These are phyloP conservation scores for Dendrocopos noguchii DNA, from an alignment of 2,113 vertebrate species.

Conservation along the genomic window DNA sequence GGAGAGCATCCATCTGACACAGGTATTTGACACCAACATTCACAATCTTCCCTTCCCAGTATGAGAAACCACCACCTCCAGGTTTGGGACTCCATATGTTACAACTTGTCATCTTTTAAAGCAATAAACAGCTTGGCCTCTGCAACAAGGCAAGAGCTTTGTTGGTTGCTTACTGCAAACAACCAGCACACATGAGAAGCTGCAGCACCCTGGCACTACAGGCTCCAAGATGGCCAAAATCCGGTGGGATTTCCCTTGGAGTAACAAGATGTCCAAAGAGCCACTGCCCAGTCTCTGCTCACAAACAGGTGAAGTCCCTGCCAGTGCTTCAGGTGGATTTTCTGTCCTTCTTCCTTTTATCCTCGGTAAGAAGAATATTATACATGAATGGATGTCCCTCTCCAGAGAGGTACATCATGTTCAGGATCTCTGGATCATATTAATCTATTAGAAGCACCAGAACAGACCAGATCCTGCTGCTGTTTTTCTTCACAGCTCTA, in stretches of 20 bases:
- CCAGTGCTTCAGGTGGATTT: neutral
- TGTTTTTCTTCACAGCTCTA: neutral
- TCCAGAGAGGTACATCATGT: neutral
- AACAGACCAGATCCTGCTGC: neutral
- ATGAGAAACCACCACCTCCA: neutral
- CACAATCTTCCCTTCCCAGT: neutral
- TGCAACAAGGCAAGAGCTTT: neutral
- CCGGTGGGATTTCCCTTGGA: rapidly evolving
- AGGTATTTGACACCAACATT: neutral
- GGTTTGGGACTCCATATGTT: neutral
- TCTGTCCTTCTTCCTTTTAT: neutral
- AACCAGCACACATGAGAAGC: rapidly evolving
- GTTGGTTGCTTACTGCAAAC: neutral
- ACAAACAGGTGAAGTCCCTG: neutral
- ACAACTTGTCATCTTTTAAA: neutral
- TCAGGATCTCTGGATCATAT: neutral
- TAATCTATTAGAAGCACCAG: rapidly evolving
- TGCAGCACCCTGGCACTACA: neutral
- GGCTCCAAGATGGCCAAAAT: neutral
- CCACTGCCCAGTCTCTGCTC: neutral
- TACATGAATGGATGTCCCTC: neutral
- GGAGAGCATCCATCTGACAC: neutral
- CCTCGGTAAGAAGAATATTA: neutral
- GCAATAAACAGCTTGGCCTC: neutral
- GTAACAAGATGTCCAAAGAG: neutral